A percentile compares a stretch with the other conserved stretches of the same genome.
Conservation (phyloP, 2,797 vertebrate genomes). For the Remorina albescens region DNA sequence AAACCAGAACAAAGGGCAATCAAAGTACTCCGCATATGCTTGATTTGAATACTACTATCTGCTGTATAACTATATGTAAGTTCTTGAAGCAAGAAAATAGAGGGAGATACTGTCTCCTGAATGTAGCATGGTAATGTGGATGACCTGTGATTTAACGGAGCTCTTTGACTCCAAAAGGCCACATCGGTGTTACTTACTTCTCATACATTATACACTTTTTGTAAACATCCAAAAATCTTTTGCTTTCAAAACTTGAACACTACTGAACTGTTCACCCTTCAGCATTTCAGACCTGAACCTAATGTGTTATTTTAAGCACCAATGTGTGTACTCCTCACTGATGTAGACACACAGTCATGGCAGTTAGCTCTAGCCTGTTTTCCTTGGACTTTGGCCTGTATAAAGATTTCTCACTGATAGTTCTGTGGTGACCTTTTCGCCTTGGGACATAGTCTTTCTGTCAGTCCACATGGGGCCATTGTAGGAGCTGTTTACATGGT, state of each 20-base stretch:
- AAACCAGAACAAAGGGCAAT: background rate
- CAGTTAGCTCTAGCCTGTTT: conserved; percentile 23
- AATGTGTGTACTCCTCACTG: conserved; percentile 18
- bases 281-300: conserved; percentile 27
- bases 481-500: conserved; percentile 26
- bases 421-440: conserved; percentile 39
- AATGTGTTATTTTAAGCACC: conserved; percentile 46
- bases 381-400: conserved; percentile 12
- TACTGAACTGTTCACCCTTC: conserved; percentile 1
- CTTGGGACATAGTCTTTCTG: background rate
- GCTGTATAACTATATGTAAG: no score
- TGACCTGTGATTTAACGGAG: background rate
- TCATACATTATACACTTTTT: background rate
- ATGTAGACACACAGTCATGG: conserved; percentile 26
- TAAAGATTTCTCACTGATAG: conserved; percentile 31
- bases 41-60: conserved; percentile 4
- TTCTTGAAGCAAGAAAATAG: background rate
- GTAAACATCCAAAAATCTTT: background rate
- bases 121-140: background rate
- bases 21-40: background rate
- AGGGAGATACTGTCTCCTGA: background rate
- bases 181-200: background rate
- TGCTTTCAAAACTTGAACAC: conserved; percentile 6
- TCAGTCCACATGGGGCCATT: conserved; percentile 3
- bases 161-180: background rate